Percentiles rank a stretch among this genome's conserved stretches.
These are phyloP conservation scores for Albula glossodonta DNA, from an alignment of 2,113 vertebrate genomes.

Conservation along the genomic window DNA sequence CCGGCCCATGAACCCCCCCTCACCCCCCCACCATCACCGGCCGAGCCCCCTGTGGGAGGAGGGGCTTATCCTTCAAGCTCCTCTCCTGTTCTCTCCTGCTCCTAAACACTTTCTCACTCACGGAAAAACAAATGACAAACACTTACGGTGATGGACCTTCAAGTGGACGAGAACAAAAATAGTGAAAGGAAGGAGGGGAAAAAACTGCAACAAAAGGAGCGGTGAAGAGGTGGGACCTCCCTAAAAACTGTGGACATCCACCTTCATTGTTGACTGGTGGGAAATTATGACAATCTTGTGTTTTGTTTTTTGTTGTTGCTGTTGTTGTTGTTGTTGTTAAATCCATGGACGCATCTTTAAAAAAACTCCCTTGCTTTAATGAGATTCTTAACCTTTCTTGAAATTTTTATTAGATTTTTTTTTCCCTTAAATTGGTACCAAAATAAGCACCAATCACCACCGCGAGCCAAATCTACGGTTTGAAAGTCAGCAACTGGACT, in stretches of 20 bases:
- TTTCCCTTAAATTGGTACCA: conserved; percentile 15
- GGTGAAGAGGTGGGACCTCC: neutral
- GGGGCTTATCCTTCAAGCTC: neutral
- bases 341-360: conserved; percentile 37
- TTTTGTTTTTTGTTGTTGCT: neutral
- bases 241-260: neutral
- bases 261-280: neutral
- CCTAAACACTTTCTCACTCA: neutral
- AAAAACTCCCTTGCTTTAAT: conserved; percentile 22
- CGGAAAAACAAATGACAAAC: neutral
- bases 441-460: neutral
- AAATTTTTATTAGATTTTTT: neutral
- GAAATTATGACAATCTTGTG: conserved; percentile 1
- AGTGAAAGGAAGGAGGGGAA: neutral
- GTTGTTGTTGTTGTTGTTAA: conserved; percentile 19
- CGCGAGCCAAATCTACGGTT: conserved; percentile 26
- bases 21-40: neutral
- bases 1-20: conserved; percentile 60
- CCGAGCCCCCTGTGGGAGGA: conserved; percentile 1
- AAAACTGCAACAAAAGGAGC: neutral
- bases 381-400: conserved; percentile 4
- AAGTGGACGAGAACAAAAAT: neutral
- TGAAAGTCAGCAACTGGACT: conserved; percentile 48
- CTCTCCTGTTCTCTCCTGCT: neutral
- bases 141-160: neutral